Conservation (phyloP, 1,140 invertebrate species). For the Whitmania pigra region DNA sequence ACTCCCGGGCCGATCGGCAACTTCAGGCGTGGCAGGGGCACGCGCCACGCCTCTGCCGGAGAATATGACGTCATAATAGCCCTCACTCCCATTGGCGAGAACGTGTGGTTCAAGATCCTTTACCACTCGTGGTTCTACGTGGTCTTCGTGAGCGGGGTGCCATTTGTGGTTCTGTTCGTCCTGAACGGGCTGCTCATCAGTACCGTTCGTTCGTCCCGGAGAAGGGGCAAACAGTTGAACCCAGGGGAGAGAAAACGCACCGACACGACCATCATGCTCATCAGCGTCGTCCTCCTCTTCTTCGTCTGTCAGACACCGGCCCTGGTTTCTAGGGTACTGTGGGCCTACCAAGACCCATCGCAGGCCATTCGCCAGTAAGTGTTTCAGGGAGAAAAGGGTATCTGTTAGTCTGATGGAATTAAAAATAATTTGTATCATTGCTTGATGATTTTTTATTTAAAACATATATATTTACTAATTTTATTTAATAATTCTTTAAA, state of each 20-base stretch:
- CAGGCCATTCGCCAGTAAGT: constrained; percentile 10
- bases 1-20: constrained; percentile 6
- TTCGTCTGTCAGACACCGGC: constrained; percentile 39
- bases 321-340: constrained; percentile 37
- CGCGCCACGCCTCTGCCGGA: not conserved
- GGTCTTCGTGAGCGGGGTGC: constrained; percentile 38
- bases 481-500: no score
- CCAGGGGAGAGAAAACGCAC: constrained; percentile 37
- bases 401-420: no score
- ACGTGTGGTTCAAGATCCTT: constrained; percentile 32
- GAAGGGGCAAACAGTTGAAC: constrained; percentile 32
- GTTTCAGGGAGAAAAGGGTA: no score
- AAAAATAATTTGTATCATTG: no score
- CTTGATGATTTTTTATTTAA: no score
- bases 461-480: no score
- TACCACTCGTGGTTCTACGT: constrained; percentile 40
- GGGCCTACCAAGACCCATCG: constrained; percentile 31
- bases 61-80: constrained; percentile 24
- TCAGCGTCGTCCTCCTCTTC: constrained; percentile 40
- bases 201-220: constrained; percentile 36
- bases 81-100: constrained; percentile 33
- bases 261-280: constrained; percentile 42
- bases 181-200: constrained; percentile 39
- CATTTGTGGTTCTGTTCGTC: constrained; percentile 37
- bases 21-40: constrained; percentile 15